Conservation (phyloP, 2,797 vertebrate genomes). For the Sebastes nivosus region DNA sequence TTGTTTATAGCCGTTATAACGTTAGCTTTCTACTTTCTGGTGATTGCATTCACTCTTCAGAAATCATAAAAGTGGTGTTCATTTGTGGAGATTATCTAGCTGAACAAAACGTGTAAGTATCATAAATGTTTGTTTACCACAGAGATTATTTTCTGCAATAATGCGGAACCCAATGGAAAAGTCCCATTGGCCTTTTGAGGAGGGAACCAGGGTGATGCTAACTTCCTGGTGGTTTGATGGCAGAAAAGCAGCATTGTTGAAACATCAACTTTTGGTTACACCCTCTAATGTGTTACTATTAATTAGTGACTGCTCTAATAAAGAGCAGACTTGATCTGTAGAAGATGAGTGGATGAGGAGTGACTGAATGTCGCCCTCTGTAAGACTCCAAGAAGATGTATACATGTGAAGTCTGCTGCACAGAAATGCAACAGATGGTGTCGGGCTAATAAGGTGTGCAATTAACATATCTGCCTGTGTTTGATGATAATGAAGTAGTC, state of each 20-base stretch:
- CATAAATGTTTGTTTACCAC: neutral
- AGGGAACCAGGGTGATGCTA: neutral
- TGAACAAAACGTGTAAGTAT: no score
- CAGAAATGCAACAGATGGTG: constrained; percentile 28
- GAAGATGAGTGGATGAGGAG: neutral
- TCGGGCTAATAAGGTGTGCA: constrained; percentile 12
- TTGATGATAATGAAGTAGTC: neutral
- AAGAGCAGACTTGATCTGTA: neutral
- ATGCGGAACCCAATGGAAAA: neutral
- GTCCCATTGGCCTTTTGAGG: neutral
- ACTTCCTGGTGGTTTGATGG: neutral
- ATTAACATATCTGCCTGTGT: constrained; percentile 32
- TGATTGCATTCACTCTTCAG: no score
- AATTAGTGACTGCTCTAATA: neutral
- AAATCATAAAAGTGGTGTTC: no score
- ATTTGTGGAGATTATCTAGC: no score
- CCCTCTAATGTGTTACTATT: neutral
- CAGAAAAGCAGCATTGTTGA: neutral
- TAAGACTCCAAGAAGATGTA: neutral
- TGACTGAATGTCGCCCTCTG: neutral
- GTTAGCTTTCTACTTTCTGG: no score
- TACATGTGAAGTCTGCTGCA: constrained; percentile 9
- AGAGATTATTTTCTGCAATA: neutral
- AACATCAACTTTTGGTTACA: neutral
- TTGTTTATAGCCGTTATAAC: no score